Evolutionary conservation across 2,888 invertebrate genomes (phyloP), one percentile per base, ranked within the genome.

Genomic region (Cataglyphis cursor): DNA sequence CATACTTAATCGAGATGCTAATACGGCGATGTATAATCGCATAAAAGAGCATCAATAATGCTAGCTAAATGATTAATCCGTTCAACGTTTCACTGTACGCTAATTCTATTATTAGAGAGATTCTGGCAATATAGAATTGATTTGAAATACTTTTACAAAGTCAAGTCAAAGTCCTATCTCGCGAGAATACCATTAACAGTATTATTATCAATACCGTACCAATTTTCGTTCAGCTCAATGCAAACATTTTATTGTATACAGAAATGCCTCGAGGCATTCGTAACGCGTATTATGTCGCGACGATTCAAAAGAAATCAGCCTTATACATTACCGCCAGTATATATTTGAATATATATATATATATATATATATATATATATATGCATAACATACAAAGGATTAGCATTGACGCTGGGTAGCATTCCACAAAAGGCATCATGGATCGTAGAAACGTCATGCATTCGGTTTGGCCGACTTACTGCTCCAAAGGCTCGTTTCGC

Each of bases 401-500:
- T 35, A 44, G 35, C 35, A 80, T 24, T 80, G 78, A 66, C 66
- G 59, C 18, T 70, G 44, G 70, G 28, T 57, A 68, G 44, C 31
- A n/a, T 59, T 51, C 54, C 51, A 74, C 81, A 81, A 81, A 74
- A 72, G 81, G 74, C 38, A 72, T 74, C 74, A 72, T 41, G 81
- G 81, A 81, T 81, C 76, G 62, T 75, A 41, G 81, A 81, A 75
- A 73, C 81, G 81, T 72, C 81, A 75, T 81, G 61, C 81, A 75
- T 81, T 81, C 81, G 75, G 62, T 81, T 81, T 62, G 81, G 75
- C 21, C 81, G 41, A 64, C 62, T 75, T 81, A 62, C 48, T 18
- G 10, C 44, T 62, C 74, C 35, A 80, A 80, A 80, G 78, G 70
- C 51, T 66, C 84, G 73, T 68, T 62, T 66, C 24, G 65, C 62